Evolutionary conservation across 2,113 vertebrate species (phyloP), one percentile per base, ranked within the genome.

Genomic region (Prionailurus viverrinus): DNA sequence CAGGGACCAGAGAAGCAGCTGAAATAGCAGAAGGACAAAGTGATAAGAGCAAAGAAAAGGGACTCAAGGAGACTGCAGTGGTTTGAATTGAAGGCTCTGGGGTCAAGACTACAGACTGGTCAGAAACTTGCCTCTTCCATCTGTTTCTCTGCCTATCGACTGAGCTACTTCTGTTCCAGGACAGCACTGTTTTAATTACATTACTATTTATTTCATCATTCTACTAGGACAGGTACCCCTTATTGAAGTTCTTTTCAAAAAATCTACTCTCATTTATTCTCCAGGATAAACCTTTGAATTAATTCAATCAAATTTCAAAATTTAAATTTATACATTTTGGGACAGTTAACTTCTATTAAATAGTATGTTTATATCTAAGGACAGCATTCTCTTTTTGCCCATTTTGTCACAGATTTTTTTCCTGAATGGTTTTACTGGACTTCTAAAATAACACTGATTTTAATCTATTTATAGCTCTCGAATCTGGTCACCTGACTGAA

Each of bases 271-370:
- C 66, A 78, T 87, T 92, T 89, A 71, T 27, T 82, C 14, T 51
- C 23, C 15, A 90, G 86, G 33, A 88, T 41, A 8, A 93, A 73
- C 41, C 84, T 63, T 19, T 14, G 48, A 80, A 23, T 82, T 94
- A 94, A 31, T 83, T 74, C 31, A 87, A 86, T 90, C 61, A 68
- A 74, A 33, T 41, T 85, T 69, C 12, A 65, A 97, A 93, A 93
- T 51, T 55, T 82, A 87, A 94, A 39, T 39, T 71, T n/a, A 51
- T 48, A n/a, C 10, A 65, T 82, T 25, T 73, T 39, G 45, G 45
- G 11, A 82, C 23, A 89, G 79, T 36, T 76, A 58, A 68, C 36
- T 58, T 88, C 85, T 81, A 81, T 80, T 89, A 93, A 93, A 53
- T 4, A 45, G 12, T 48, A 73, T 53, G 12, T 48, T 97, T 85